Evolutionary conservation across 2,888 invertebrate species (phyloP), one percentile per base, ranked within the genome.

Genomic region (Euspilapteryx auroguttella): DNA sequence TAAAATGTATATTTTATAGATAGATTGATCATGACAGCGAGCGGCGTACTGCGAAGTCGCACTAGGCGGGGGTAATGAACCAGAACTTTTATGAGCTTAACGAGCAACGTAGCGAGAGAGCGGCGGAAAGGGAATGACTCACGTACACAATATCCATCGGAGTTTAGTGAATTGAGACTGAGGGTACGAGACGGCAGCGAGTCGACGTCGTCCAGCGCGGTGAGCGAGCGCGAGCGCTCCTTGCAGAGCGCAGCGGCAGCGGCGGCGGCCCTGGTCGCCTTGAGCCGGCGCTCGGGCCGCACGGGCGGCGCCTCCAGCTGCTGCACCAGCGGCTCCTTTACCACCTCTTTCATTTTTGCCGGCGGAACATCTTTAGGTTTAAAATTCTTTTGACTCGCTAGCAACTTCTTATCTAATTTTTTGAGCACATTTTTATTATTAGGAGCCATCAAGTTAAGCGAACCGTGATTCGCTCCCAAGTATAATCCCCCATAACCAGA

Each of bases 71-170:
- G n/a, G n/a, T n/a, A n/a, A n/a, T n/a, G n/a, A n/a, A n/a, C n/a
- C n/a, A n/a, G n/a, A n/a, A n/a, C n/a, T n/a, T n/a, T n/a, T n/a
- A n/a, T n/a, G n/a, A n/a, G n/a, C n/a, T n/a, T n/a, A n/a, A n/a
- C n/a, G n/a, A n/a, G n/a, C n/a, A n/a, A n/a, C n/a, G n/a, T n/a
- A n/a, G n/a, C n/a, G n/a, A n/a, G n/a, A n/a, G n/a, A n/a, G n/a
- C n/a, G n/a, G n/a, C n/a, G n/a, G n/a, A n/a, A n/a, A n/a, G n/a
- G n/a, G n/a, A n/a, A n/a, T n/a, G n/a, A n/a, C n/a, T n/a, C n/a
- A n/a, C 88, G 80, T 87, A 91, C 91, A 79, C 82, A 82, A 51
- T 91, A 91, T 75, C 90, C 90, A 69, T 90, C 90, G 34, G 90
- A 90, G 44, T 86, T 82, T 35, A 86, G 71, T 9, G 86, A 86